Evolutionary conservation across 2,113 vertebrate genomes (phyloP), one percentile per base, ranked within the genome.

Genomic region (Gymnocephalus cernua): DNA sequence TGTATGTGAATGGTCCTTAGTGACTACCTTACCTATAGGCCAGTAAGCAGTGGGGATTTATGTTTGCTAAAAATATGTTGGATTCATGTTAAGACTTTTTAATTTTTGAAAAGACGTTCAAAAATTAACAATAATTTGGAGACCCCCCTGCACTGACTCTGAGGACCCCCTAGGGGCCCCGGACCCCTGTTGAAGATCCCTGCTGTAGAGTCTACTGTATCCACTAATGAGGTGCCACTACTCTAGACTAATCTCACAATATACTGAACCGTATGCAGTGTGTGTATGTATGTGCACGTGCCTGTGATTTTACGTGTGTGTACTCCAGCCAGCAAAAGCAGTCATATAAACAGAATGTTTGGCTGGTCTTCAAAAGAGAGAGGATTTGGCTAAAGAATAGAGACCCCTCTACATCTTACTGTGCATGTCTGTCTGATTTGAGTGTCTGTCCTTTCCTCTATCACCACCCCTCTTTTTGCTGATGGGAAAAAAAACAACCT

Each of bases 301-400:
- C 47, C 11, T 81, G 53, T 79, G 56, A 38, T 78, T 72, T 48
- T 53, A 29, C 21, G 1, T 59, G 21, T 70, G 64, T 79, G 50
- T 65, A 56, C 25, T 82, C 14, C 64, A 62, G 61, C 54, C 68
- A 76, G 44, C 57, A 50, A 77, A 82, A n/a, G 38, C 78, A 74
- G 38, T 68, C 80, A 84, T 70, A 65, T 83, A 77, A 75, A 83
- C 74, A 86, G 41, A 82, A 56, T 56, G 58, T 80, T 62, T 93
- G 90, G 90, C 84, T 29, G 73, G 23, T 69, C 78, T 79, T 84
- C 83, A 87, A 79, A 85, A 83, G 57, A 27, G 19, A 80, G 41
- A 15, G 53, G 59, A 71, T 88, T 85, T 91, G 90, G 86, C 86
- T 74, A 23, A 70, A 75, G 83, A 90, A 87, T 38, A 88, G 68